A percentile compares a stretch with the other conserved stretches of the same genome.
Evolutionary conservation across 2,113 vertebrate species (phyloP).

Genomic region (Cavia aperea): DNA sequence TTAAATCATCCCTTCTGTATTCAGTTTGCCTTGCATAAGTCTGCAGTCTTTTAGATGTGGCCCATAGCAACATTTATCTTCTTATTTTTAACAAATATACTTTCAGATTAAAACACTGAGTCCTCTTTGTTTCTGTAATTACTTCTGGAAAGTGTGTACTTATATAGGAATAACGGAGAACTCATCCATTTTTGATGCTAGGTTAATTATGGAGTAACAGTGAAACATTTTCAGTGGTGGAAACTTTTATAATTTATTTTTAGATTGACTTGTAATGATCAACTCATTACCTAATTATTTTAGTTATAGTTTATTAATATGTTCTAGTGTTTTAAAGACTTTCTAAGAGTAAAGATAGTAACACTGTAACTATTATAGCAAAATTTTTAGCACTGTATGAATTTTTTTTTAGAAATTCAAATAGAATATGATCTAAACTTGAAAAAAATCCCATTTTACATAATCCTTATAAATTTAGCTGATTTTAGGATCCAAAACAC

Average conservation of each 20-base stretch:
- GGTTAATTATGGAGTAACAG: neutral
- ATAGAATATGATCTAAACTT: neutral
- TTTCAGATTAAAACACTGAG: neutral
- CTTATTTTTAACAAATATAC: neutral
- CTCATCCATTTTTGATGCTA: neutral
- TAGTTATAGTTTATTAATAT: neutral
- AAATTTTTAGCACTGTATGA: neutral
- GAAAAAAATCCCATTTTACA: neutral
- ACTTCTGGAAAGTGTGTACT: constrained; percentile 9
- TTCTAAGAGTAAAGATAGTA: constrained; percentile 15
- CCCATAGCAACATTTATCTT: neutral
- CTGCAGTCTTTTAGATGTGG: neutral
- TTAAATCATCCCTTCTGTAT: neutral
- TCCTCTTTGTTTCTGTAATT: neutral
- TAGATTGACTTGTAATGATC: neutral
- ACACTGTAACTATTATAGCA: neutral
- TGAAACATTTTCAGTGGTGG: neutral
- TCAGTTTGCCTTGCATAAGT: neutral
- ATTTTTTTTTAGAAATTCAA: neutral
- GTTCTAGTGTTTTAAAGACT: constrained; percentile 1
- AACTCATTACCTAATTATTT: constrained; percentile 28
- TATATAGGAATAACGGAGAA: neutral
- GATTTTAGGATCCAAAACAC: neutral
- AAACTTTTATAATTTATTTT: constrained; percentile 6
- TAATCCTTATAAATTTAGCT: neutral